Evolutionary conservation across 2,797 vertebrate genomes (phyloP).

Genomic region (Anolis apletophallus): DNA sequence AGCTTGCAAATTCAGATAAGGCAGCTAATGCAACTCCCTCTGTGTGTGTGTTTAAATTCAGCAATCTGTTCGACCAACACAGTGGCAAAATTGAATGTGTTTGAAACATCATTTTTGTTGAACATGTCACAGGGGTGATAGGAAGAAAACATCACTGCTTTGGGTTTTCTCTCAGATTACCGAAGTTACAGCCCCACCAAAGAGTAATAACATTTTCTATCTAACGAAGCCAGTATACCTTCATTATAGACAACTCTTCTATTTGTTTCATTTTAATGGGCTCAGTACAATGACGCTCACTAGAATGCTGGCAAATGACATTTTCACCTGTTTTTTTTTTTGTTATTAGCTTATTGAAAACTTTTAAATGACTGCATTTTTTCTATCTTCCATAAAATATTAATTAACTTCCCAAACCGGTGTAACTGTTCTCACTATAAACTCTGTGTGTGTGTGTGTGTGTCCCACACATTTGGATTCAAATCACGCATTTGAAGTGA

Average conservation of each 20-base stretch:
- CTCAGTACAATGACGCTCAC: slow-evolving; percentile 38
- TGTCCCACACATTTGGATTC: neutral
- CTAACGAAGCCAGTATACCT: slow-evolving; percentile 21
- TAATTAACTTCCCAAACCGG: neutral
- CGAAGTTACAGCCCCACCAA: slow-evolving; percentile 6
- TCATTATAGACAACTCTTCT: slow-evolving; percentile 30
- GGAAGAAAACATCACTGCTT: slow-evolving; percentile 6
- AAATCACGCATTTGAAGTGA: neutral
- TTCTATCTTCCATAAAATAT: neutral
- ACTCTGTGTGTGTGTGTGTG: too few relatives aligned
- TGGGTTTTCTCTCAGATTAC: slow-evolving; percentile 24
- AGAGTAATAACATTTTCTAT: neutral
- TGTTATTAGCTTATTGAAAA: slow-evolving; percentile 38
- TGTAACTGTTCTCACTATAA: neutral
- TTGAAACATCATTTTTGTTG: slow-evolving; percentile 55
- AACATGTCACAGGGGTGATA: slow-evolving; percentile 21
- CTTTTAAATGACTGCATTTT: slow-evolving; percentile 10
- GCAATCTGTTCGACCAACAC: slow-evolving; percentile 37
- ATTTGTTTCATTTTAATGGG: slow-evolving; percentile 40
- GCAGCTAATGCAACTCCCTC: slow-evolving; percentile 38
- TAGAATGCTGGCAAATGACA: slow-evolving; percentile 22
- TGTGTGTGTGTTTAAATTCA: slow-evolving; percentile 54
- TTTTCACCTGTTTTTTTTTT: slow-evolving; percentile 38
- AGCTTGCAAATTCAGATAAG: slow-evolving; percentile 71
- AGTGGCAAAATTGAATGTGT: slow-evolving; percentile 51